A percentile compares a stretch with the other conserved stretches of the same genome.
These are phyloP conservation scores for Temnothorax nylanderi DNA, from an alignment of 1,140 invertebrate species.

Conservation along the genomic window DNA sequence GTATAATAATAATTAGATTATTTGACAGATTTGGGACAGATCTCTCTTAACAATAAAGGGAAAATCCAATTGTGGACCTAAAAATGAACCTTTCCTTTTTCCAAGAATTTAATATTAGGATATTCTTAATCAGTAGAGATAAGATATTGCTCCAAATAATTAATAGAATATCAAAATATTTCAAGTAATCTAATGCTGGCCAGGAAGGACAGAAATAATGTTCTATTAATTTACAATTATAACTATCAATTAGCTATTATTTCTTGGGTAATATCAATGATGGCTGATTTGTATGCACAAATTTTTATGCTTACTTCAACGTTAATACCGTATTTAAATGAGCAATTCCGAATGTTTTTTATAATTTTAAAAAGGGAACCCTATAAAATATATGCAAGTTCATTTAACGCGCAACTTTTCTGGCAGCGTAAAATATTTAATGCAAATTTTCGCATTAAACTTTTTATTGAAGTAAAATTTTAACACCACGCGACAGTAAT, in stretches of 20 bases:
- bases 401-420: conserved; percentile 31
- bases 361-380: not conserved
- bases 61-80: not conserved
- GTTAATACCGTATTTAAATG: conserved; percentile 8
- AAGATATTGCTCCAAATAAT: not conserved
- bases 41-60: not conserved
- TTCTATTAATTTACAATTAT: not conserved
- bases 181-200: not conserved
- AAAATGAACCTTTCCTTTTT: not conserved
- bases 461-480: conserved; percentile 7
- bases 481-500: not conserved
- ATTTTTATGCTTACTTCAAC: not conserved
- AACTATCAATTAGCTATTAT: not conserved
- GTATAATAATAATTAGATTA: not conserved
- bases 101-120: not conserved
- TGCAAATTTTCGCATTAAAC: conserved; percentile 13
- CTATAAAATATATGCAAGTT: not conserved
- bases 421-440: conserved; percentile 19
- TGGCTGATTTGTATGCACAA: not conserved
- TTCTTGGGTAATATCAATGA: not conserved
- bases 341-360: not conserved
- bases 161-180: not conserved
- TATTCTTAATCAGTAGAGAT: not conserved
- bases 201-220: not conserved
- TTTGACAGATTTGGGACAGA: not conserved